Evolutionary conservation across 2,888 invertebrate genomes (phyloP), one percentile per base, ranked within the genome.

Genomic region (Monopis laevigella): DNA sequence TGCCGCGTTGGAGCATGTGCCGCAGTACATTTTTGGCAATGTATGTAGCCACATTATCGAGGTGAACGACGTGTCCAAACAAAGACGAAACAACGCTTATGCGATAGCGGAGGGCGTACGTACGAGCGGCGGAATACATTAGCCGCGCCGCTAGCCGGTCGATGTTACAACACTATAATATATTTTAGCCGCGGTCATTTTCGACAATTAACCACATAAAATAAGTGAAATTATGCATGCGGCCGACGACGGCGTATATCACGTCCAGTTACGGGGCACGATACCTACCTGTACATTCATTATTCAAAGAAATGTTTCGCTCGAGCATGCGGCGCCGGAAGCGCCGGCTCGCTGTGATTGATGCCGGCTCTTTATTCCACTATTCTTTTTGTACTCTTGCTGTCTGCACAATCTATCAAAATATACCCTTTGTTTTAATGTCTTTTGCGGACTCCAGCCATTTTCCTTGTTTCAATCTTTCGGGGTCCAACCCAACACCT

Each of bases 121-220:
- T n/a, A 21, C 62, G 62, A 61, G 65, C 63, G 59, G 62, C 53
- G 62, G 77, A 72, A 80, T 78, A 80, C 65, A 80, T 80, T 80
- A 78, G 61, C 66, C 40, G 32, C 19, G 13, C 32, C 32, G 34
- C 34, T 17, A 14, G 28, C 40, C 21, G 24, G 34, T 21, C 41
- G 29, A 64, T 62, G 60, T 68, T 59, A 65, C 63, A 64, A 60
- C 64, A 58, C 63, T 59, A 60, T 72, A 74, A 75, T 75, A 73
- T 78, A 78, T 80, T 78, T 78, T 69, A 72, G 73, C 64, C 51
- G 73, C 70, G 77, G 80, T 80, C 78, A 78, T 80, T 80, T 78
- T 80, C 80, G 80, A 78, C 80, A 80, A 78, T 80, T 78, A 80
- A 78, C 78, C 74, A 75, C 78, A 78, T 80, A 77, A 78, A 78